phyloP scores from a whole-genome alignment of 2,797 vertebrate species.

The Siniperca obscura region DNA sequence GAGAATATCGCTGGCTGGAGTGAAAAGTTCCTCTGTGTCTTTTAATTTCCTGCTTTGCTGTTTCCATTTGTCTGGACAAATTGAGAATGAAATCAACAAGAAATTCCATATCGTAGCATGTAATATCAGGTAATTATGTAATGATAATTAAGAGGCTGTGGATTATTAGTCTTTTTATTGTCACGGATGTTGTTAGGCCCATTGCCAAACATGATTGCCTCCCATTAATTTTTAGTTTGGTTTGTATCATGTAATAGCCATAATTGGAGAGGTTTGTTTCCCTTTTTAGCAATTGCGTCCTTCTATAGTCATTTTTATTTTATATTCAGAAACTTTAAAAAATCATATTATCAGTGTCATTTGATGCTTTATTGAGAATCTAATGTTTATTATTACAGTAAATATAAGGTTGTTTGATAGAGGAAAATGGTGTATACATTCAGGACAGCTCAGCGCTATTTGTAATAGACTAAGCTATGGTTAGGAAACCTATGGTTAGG shows the following conservation, averaged over 20 bases:
- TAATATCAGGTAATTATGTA: conserved; percentile 49
- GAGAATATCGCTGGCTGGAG: conserved; percentile 24
- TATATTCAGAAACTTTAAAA: neutral
- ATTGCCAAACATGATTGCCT: conserved; percentile 56
- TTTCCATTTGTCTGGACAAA: conserved; percentile 43
- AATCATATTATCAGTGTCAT: conserved; percentile 7
- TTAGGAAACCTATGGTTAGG: conserved; percentile 16
- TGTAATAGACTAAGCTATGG: conserved; percentile 20
- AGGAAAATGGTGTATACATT: neutral
- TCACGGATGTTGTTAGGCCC: conserved; percentile 43
- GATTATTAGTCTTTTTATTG: conserved; percentile 58
- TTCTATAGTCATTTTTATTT: conserved; percentile 13
- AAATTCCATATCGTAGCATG: conserved; percentile 32
- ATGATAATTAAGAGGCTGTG: conserved; percentile 35
- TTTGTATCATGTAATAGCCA: conserved; percentile 34
- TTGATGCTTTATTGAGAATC: neutral
- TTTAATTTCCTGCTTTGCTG: conserved; percentile 35
- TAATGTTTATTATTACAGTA: neutral
- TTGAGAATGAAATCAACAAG: conserved; percentile 56
- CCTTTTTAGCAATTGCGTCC: conserved; percentile 8
- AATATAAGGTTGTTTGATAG: neutral
- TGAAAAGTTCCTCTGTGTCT: conserved; percentile 7
- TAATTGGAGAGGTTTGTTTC: conserved; percentile 21
- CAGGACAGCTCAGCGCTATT: conserved; percentile 19
- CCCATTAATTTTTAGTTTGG: conserved; percentile 47